Evolutionary conservation across 2,113 vertebrate species (phyloP), one percentile per base, ranked within the genome.

Genomic region (Hyla sarda): DNA sequence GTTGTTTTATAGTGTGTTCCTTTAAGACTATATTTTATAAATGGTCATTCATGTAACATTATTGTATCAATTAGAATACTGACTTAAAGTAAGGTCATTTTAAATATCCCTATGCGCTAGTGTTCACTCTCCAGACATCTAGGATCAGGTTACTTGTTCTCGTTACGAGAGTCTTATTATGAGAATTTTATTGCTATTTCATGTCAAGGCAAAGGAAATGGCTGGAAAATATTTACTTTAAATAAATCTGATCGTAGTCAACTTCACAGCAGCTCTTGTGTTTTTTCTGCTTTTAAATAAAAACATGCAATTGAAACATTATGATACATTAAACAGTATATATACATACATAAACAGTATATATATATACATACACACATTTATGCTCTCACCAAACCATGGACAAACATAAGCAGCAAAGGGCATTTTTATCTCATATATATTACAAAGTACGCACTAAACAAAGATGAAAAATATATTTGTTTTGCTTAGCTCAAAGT

Each of bases 81-180:
- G 58, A 45, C 25, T 37, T 50, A 41, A 41, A 34, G 5, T 76
- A 37, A 52, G n/a, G 71, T 73, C 21, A 54, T 79, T 82, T 87
- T 75, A 19, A 72, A 82, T 88, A 41, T 8, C 14, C 32, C 81
- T 54, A 65, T 76, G 48, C 87, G 88, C 47, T 58, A 56, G 45
- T 71, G 47, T 87, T 88, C 60, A 28, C 41, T 87, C 69, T 65
- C 76, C 83, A 77, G 81, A n/a, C 14, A 12, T 19, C 69, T 52
- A 34, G 50, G 60, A 25, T 87, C 28, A 10, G 0, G 72, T 13
- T 87, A 67, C 83, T 82, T 85, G 82, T 72, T 12, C 50, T 89
- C 72, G 54, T 82, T 89, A 87, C 85, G 65, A 50, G 58, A 34
- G 65, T 74, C 82, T 88, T 82, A 84, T 83, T 41, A 86, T 10